Evolutionary conservation across 2,797 vertebrate genomes (phyloP).

Genomic region (Antrozous pallidus): DNA sequence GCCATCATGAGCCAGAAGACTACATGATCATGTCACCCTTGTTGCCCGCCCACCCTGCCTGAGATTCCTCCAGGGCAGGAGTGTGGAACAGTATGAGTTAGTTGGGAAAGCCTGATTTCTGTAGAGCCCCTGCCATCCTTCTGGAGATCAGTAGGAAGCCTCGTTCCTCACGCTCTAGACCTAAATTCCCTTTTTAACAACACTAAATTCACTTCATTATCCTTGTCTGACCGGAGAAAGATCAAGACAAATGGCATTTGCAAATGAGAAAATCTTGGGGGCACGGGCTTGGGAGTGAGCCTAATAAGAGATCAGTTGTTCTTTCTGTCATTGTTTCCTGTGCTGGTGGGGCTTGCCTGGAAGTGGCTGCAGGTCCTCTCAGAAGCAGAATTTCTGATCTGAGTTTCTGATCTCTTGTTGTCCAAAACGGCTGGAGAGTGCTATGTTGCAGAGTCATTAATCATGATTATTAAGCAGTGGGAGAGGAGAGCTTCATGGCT

Average conservation of each 20-base stretch:
- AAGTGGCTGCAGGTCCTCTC: neutral
- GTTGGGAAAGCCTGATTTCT: neutral
- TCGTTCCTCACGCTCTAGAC: neutral
- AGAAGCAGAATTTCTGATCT: neutral
- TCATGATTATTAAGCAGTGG: conserved; percentile 42
- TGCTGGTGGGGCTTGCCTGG: neutral
- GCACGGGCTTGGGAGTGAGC: neutral
- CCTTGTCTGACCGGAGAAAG: neutral
- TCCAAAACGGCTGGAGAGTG: neutral
- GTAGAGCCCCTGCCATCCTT: neutral
- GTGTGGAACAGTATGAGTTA: neutral
- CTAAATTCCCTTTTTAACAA: neutral
- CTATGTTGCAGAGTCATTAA: neutral
- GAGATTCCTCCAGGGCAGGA: neutral
- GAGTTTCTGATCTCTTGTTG: conserved; percentile 25
- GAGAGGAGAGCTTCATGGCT: neutral
- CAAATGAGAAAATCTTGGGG: neutral
- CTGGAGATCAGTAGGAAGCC: neutral
- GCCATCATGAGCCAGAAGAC: neutral
- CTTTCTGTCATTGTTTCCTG: neutral
- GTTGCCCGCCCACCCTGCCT: neutral
- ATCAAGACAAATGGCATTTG: conserved; percentile 1
- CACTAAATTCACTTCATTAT: conserved; percentile 14
- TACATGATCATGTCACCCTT: neutral
- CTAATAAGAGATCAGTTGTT: neutral